A percentile compares a stretch with the other conserved stretches of the same genome.
Evolutionary conservation across 2,888 invertebrate species (phyloP).

Genomic region (Ormyrus nitidulus): DNA sequence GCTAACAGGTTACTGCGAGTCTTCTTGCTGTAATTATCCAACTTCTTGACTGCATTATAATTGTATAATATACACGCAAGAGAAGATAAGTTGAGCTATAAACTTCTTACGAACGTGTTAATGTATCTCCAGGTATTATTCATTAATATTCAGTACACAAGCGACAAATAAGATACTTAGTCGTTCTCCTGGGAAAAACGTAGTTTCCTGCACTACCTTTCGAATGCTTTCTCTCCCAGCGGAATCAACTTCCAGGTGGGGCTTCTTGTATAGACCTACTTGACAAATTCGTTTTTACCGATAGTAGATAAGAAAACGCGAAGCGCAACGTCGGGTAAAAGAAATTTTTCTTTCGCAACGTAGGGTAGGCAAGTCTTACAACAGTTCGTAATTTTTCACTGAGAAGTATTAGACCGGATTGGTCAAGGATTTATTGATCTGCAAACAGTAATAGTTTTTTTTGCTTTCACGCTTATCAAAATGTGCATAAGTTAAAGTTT

Average conservation of each 20-base stretch:
- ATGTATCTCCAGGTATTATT: not conserved
- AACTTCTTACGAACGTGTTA: not conserved
- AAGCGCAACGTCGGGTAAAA: conserved; percentile 1
- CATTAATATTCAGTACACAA: conserved; percentile 18
- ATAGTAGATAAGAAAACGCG: conserved; percentile 45
- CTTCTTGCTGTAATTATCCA: no score
- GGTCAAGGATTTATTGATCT: no score
- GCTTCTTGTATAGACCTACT: not conserved
- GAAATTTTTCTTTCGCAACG: not conserved
- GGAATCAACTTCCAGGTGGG: conserved; percentile 8
- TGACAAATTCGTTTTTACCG: conserved; percentile 45
- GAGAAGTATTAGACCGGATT: no score
- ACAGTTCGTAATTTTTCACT: no score
- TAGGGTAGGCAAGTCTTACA: not conserved
- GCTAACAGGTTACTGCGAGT: no score
- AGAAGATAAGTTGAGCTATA: conserved; percentile 9
- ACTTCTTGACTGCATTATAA: not conserved
- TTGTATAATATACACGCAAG: not conserved
- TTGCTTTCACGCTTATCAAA: no score
- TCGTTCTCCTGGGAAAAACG: conserved; percentile 19
- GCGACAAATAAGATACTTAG: conserved; percentile 20
- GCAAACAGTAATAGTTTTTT: no score
- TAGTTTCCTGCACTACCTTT: conserved; percentile 36
- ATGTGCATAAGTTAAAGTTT: no score
- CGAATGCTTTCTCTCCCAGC: conserved; percentile 14